Evolutionary conservation across 2,113 vertebrate genomes (phyloP), one percentile per base, ranked within the genome.

Genomic region (Thermophis baileyi): DNA sequence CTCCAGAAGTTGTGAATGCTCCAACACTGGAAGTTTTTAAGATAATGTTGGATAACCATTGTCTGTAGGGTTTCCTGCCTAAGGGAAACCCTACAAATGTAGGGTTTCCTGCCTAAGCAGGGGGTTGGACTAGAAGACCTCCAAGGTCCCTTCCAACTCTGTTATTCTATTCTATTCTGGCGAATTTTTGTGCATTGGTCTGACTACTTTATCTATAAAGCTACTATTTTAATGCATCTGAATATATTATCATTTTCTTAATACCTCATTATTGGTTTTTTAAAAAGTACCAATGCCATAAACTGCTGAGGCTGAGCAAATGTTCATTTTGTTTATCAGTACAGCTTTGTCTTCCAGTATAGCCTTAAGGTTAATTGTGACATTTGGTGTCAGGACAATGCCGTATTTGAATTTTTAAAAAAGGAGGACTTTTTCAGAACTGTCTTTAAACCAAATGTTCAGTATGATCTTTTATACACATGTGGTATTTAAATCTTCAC

Each of bases 371-470:
- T 57, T 20, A 44, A 87, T 57, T 51, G 35, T 85, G 51, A 57
- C 46, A 24, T 91, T 49, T 63, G 16, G n/a, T 53, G 16, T 4
- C 51, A 44, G 51, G 53, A 63, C 11, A 50, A 63, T 51, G 47
- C 6, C 2, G 6, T 51, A 35, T 90, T 88, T 94, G 85, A 69
- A 88, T 88, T 63, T 90, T 74, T 88, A 60, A 40, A 89, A 91
- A 91, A 92, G 57, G 57, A 94, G 27, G 51, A 92, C 35, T 88
- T 14, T 93, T 40, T 90, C 22, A 53, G 89, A 93, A 63, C 53
- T 60, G 5, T 46, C 30, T 91, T 0, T 93, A 89, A 91, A 51
- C 25, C 40, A 87, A 20, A 87, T 57, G 91, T 55, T 57, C 88
- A 81, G 90, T 94, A 89, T 9, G n/a, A 89, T 44, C 81, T 91